phyloP scores from a whole-genome alignment of 2,888 invertebrate genomes.

The Phortica magna region DNA sequence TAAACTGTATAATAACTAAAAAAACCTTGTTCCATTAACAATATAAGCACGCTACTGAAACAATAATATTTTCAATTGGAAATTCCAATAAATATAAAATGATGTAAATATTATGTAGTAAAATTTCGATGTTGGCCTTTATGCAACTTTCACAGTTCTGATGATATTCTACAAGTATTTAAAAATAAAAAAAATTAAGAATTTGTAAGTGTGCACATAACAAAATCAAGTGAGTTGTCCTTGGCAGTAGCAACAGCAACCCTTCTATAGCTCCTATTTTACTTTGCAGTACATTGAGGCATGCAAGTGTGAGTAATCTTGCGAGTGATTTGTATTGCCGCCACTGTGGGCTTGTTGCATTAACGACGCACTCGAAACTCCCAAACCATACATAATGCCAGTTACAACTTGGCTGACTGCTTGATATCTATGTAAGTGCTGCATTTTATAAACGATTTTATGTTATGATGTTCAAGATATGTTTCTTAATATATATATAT shows the following conservation, averaged over 20 bases:
- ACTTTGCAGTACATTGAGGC: background rate
- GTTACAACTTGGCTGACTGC: slow-evolving; percentile 25
- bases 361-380: background rate
- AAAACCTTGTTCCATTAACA: no score
- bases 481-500: background rate
- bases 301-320: slow-evolving; percentile 14
- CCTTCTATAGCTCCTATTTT: slow-evolving; percentile 3
- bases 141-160: background rate
- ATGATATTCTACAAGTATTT: slow-evolving; percentile 43
- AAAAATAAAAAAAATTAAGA: slow-evolving; percentile 52
- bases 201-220: slow-evolving; percentile 6
- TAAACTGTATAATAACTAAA: no score
- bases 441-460: background rate
- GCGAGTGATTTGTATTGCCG: slow-evolving; percentile 13
- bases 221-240: slow-evolving; percentile 56
- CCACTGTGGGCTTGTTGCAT: slow-evolving; percentile 18
- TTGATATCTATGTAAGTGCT: slow-evolving; percentile 17
- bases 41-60: no score
- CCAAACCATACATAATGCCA: background rate
- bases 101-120: no score
- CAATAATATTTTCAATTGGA: no score
- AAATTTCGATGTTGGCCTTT: no score
- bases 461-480: background rate
- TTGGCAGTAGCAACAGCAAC: slow-evolving; percentile 43
- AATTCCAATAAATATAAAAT: no score